Evolutionary conservation across 2,113 vertebrate genomes (phyloP).

Genomic region (Pao palembangensis): DNA sequence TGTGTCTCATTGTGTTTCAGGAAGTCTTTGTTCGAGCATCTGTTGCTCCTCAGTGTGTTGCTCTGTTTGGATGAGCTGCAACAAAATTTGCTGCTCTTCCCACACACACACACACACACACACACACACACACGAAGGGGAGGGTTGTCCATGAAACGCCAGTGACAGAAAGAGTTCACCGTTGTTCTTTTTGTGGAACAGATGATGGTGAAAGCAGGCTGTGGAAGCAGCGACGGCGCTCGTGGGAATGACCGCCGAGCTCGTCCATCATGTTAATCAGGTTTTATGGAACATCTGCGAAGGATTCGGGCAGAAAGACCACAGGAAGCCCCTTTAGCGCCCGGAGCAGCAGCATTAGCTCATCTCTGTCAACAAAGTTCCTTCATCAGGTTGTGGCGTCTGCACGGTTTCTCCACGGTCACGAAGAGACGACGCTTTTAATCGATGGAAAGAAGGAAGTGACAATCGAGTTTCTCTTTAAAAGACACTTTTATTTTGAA

Average conservation of each 20-base stretch:
- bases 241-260: too few species aligned
- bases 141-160: slow-evolving; percentile 28
- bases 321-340: too few species aligned
- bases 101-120: slow-evolving; percentile 23
- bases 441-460: neutral
- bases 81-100: slow-evolving; percentile 44
- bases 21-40: slow-evolving; percentile 67
- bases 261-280: too few species aligned
- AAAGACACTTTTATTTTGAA: slow-evolving; percentile 72
- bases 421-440: too few species aligned
- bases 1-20: slow-evolving; percentile 48
- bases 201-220: slow-evolving; percentile 4
- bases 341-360: too few species aligned
- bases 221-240: neutral
- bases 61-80: slow-evolving; percentile 49
- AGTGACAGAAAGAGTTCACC: slow-evolving; percentile 49
- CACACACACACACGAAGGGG: slow-evolving; percentile 19
- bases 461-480: slow-evolving; percentile 2
- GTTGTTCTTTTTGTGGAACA: slow-evolving; percentile 54
- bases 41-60: slow-evolving; percentile 64
- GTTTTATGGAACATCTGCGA: too few species aligned
- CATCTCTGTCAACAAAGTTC: too few species aligned
- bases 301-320: too few species aligned
- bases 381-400: too few species aligned
- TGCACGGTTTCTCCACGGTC: too few species aligned